Base-by-base conservation (phyloP, 1,140 invertebrate genomes). In the Diachasma alloeum region DNA sequence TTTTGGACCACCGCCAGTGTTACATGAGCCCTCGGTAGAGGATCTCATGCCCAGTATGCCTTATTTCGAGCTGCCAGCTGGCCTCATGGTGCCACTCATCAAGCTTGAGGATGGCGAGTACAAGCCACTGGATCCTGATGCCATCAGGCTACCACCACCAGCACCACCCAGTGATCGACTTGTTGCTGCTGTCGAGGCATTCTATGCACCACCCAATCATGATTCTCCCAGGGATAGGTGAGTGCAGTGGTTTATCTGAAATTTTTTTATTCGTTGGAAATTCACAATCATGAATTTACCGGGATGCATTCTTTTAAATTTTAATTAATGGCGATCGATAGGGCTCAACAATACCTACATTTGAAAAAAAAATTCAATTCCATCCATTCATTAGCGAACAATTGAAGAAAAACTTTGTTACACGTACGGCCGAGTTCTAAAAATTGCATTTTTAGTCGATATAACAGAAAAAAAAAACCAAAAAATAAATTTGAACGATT, bases 51-150 rank as follows among this genome's bases (percentile, higher is more conserved):
- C 97, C 13, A 95, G 95, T 72, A 94, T 97, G 79, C 97, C 97
- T 67, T 99, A 99, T 87, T 99, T 95, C 87, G 98, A 99, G 86
- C 90, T 99, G 71, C 98, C 98, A 15, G 97, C 97, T 78, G 97
- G 97, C 70, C 90, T 99, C 0, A 98, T 99, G 94, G 96, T 97
- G 39, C 96, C 97, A 11, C 90, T 98, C 9, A 96, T 99, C 73
- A 97, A 96, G 91, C 87, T 98, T 72, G 97, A 98, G 88, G 97
- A 99, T 81, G 94, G 93, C 82, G 94, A 94, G 70, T 99, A 99
- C 88, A 95, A 94, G 83, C 92, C 97, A 0, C 87, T 99, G 66
- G 96, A 99, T 90, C 96, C 98, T 0, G 94, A 95, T 74, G 93
- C 94, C 19, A 97, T 99, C 78, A 92, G 97, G 53, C 90, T 99